Percentiles rank a stretch among this genome's conserved stretches.
Evolutionary conservation across 2,888 invertebrate species (phyloP).

Genomic region (Leucozona laternaria): DNA sequence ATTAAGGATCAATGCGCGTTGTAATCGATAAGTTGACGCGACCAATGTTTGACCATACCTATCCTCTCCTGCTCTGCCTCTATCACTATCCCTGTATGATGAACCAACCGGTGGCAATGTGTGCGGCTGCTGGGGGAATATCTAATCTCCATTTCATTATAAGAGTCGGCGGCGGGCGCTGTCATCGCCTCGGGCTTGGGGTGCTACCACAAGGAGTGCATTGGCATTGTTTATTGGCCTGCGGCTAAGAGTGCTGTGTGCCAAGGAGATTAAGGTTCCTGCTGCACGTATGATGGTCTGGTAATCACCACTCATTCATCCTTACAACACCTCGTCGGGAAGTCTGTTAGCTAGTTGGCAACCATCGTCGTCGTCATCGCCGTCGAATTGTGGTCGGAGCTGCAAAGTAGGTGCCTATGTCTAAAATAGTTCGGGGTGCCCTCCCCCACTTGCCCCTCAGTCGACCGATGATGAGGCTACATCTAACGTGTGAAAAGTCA

Average conservation of each 20-base stretch:
- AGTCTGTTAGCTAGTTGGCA: constrained; percentile 26
- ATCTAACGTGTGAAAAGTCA: constrained; percentile 73
- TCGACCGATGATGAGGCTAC: background rate
- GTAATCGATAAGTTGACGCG: constrained; percentile 66
- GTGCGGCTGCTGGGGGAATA: constrained; percentile 19
- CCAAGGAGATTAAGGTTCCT: constrained; percentile 71
- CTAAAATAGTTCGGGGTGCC: constrained; percentile 22
- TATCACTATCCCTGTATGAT: background rate
- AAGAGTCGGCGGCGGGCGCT: constrained; percentile 35
- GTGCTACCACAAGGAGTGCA: constrained; percentile 59
- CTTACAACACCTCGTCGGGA: constrained; percentile 64
- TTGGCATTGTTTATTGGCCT: constrained; percentile 70
- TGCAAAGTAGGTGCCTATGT: constrained; percentile 15
- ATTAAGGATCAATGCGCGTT: constrained; percentile 60
- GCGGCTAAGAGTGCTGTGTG: constrained; percentile 62
- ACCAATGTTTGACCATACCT: constrained; percentile 31
- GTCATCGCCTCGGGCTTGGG: constrained; percentile 60
- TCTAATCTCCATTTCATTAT: constrained; percentile 70
- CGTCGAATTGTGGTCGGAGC: constrained; percentile 16
- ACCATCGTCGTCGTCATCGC: constrained; percentile 7
- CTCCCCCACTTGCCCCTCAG: background rate
- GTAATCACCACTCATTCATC: constrained; percentile 76
- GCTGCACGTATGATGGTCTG: constrained; percentile 75
- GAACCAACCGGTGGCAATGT: background rate
- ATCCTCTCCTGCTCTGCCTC: background rate